Percentiles rank a stretch among this genome's conserved stretches.
These are phyloP conservation scores for Electrona antarctica DNA, from an alignment of 2,113 vertebrate species.

Conservation along the genomic window DNA sequence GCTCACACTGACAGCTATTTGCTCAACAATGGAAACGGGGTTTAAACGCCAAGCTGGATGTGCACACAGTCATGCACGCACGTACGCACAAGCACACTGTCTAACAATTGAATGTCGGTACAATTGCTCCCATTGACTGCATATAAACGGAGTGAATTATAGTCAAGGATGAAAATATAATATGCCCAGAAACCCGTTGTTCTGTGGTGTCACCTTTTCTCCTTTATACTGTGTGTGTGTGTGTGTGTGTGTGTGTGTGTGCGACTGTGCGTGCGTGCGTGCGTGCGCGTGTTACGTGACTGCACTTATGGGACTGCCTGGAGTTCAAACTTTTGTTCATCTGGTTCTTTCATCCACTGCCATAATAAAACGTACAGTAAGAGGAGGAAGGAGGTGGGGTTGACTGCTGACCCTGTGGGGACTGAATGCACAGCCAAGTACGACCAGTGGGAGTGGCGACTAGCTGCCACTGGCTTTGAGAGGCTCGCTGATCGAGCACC, in stretches of 20 bases:
- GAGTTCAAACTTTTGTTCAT: conserved; percentile 56
- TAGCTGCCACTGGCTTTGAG: conserved; percentile 15
- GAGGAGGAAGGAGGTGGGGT: background rate
- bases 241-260: too few species aligned
- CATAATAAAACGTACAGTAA: conserved; percentile 26
- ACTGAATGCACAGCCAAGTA: conserved; percentile 44
- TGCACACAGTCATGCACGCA: background rate
- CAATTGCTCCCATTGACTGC: conserved; percentile 9
- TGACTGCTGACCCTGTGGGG: conserved; percentile 47
- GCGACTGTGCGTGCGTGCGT: conserved; percentile 20
- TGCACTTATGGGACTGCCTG: conserved; percentile 48
- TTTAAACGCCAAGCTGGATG: too few species aligned
- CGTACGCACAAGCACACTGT: background rate
- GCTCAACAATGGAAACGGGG: too few species aligned
- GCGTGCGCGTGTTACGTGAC: conserved; percentile 14
- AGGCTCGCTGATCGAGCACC: conserved; percentile 5
- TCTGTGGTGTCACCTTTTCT: conserved; percentile 46
- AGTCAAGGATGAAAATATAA: conserved; percentile 27
- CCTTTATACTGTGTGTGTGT: too few species aligned
- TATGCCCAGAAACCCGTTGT: conserved; percentile 21
- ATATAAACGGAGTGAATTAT: background rate
- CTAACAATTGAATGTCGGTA: conserved; percentile 16
- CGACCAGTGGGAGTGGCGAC: conserved; percentile 4
- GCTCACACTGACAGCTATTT: background rate
- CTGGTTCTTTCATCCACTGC: conserved; percentile 54